phyloP scores from a whole-genome alignment of 2,113 vertebrate species.

The Pachyramphus minor region DNA sequence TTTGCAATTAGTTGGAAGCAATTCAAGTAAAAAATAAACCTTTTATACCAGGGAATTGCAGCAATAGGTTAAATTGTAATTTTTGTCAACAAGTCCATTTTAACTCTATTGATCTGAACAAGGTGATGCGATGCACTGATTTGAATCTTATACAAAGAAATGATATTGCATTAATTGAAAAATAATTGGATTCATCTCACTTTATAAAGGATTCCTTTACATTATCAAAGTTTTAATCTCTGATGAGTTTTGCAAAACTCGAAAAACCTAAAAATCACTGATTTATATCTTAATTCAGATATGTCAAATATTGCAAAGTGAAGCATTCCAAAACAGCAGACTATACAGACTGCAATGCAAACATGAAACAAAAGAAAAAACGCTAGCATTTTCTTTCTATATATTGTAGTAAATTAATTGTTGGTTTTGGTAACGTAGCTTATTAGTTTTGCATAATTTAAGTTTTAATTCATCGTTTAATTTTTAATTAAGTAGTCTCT shows the following conservation, averaged over 20 bases:
- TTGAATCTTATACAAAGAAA: slow-evolving; percentile 44
- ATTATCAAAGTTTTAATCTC: slow-evolving; percentile 56
- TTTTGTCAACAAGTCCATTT: slow-evolving; percentile 49
- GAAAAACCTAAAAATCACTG: slow-evolving; percentile 51
- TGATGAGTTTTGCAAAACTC: slow-evolving; percentile 55
- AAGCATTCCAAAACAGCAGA: slow-evolving; percentile 49
- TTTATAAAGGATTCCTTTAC: background rate
- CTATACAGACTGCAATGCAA: slow-evolving; percentile 35
- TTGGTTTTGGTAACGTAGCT: slow-evolving; percentile 72
- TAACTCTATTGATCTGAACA: slow-evolving; percentile 31
- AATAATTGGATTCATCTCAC: background rate
- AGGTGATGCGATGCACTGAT: slow-evolving; percentile 33
- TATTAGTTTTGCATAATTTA: slow-evolving; percentile 84
- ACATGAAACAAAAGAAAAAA: slow-evolving; percentile 66
- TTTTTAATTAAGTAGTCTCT: slow-evolving; percentile 80
- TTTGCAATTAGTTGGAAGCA: slow-evolving; percentile 17
- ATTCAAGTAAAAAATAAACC: slow-evolving; percentile 49
- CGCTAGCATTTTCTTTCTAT: slow-evolving; percentile 61
- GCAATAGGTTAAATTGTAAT: slow-evolving; percentile 16
- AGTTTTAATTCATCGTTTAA: slow-evolving; percentile 81
- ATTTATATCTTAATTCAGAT: slow-evolving; percentile 65
- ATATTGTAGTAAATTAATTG: slow-evolving; percentile 70
- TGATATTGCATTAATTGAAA: slow-evolving; percentile 47
- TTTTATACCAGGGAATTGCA: slow-evolving; percentile 18
- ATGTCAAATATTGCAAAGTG: slow-evolving; percentile 38